Conservation (phyloP, 2,113 vertebrate genomes). For the Dicaeum eximium region DNA sequence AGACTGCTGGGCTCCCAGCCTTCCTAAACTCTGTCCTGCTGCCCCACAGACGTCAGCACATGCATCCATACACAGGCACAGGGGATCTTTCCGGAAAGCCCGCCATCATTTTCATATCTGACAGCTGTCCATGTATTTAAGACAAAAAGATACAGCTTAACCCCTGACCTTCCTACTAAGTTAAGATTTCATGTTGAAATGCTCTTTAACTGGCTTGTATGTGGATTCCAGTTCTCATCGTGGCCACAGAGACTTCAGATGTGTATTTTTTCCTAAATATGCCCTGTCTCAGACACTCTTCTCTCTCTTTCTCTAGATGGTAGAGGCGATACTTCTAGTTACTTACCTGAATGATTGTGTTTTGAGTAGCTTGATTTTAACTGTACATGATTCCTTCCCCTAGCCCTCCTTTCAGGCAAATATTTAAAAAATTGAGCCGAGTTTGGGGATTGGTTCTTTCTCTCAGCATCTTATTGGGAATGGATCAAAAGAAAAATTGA, state of each 20-base stretch:
- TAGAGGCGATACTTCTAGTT: constrained; percentile 62
- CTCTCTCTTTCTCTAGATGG: constrained; percentile 62
- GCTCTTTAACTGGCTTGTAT: constrained; percentile 60
- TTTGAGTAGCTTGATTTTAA: constrained; percentile 64
- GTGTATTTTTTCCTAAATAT: constrained; percentile 58
- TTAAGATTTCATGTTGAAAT: constrained; percentile 64
- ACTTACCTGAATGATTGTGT: constrained; percentile 62
- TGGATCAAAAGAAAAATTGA: constrained; percentile 34
- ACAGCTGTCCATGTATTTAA: constrained; percentile 51
- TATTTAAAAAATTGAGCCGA: constrained; percentile 37
- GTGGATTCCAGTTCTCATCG: constrained; percentile 65
- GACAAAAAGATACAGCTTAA: constrained; percentile 58
- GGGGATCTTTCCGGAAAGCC: constrained; percentile 51
- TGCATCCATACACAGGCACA: constrained; percentile 42
- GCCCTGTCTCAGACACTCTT: constrained; percentile 49
- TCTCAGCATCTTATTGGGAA: constrained; percentile 10
- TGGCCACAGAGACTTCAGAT: constrained; percentile 63
- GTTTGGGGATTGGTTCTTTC: constrained; percentile 28
- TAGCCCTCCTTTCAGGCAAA: constrained; percentile 24
- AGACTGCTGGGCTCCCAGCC: constrained; percentile 83
- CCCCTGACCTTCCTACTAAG: constrained; percentile 50
- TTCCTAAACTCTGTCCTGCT: constrained; percentile 62
- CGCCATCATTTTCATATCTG: constrained; percentile 33
- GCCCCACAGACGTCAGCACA: not conserved
- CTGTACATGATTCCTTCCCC: constrained; percentile 31